These are phyloP conservation scores for Fregetta grallaria DNA, from an alignment of 2,113 vertebrate species.

Conservation along the genomic window DNA sequence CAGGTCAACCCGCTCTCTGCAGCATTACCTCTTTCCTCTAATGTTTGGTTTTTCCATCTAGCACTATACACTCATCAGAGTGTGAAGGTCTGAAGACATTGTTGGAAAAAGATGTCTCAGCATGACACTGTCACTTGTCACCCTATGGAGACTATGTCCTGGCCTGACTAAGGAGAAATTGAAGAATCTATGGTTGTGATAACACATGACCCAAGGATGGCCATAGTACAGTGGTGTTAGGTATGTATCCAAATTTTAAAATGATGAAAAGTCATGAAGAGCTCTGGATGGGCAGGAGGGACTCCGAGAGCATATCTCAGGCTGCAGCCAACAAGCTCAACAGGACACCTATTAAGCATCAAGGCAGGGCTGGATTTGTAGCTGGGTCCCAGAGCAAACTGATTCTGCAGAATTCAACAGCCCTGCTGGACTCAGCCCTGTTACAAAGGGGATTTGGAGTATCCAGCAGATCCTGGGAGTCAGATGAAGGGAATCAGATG, in stretches of 20 bases:
- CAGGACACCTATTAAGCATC: neutral
- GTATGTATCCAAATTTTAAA: neutral
- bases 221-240: neutral
- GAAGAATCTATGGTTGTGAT: neutral
- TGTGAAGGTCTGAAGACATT: neutral
- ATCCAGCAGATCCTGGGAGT: neutral
- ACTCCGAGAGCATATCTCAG: neutral
- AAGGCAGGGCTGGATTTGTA: neutral
- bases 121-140: neutral
- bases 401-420: neutral
- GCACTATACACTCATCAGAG: neutral
- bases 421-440: neutral
- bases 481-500: neutral
- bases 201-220: neutral
- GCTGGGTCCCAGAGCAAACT: neutral
- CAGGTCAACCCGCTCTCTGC: rapidly evolving
- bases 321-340: neutral
- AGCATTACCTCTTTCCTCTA: neutral
- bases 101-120: neutral
- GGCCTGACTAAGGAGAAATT: neutral
- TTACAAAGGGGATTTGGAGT: neutral
- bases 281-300: neutral
- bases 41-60: neutral
- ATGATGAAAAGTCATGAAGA: neutral
- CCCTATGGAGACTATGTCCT: neutral